Evolutionary conservation across 2,888 invertebrate genomes (phyloP), one percentile per base, ranked within the genome.

Genomic region (Ophonus ardosiacus): DNA sequence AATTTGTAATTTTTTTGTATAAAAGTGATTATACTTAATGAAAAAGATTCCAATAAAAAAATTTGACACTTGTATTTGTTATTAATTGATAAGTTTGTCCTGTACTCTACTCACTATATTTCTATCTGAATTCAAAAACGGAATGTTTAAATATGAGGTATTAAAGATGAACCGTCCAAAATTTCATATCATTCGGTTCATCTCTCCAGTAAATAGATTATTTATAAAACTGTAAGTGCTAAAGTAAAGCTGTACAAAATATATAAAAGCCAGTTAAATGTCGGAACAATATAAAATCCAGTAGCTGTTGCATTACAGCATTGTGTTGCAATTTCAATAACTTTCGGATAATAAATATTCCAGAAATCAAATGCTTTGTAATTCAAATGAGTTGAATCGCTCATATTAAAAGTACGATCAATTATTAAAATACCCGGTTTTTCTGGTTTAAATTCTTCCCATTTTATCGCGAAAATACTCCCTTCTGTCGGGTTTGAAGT

Each of bases 301-400:
- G n/a, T 31, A 65, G 43, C 40, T 18, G 92, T 92, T 3, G 90
- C 93, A 89, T 96, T 96, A 88, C 97, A 97, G 89, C 97, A 97
- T 88, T 94, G 94, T 3, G 94, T 94, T 0, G 96, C 95, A 86
- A 95, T 94, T 88, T 94, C 93, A 10, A 96, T 91, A 59, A 97
- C 94, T 90, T 93, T 95, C 0, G 97, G 97, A 89, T 96, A 97
- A 90, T 96, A 96, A 86, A 95, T 94, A 88, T 96, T 96, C 97
- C 97, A 97, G 91, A 97, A 97, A 86, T 95, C 94, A 86, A 96
- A 94, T 21, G 96, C 94, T 88, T 95, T 95, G 88, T 96, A 96
- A 90, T 96, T 95, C 40, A 96, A 92, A 40, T 92, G 93, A 1
- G 92, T 92, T 0, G 93, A 90, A 87, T 95, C 94, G 87, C 95